Percentiles rank a stretch among this genome's conserved stretches.
Conservation (phyloP, 2,888 invertebrate genomes). For the Drosophila prolongata region DNA sequence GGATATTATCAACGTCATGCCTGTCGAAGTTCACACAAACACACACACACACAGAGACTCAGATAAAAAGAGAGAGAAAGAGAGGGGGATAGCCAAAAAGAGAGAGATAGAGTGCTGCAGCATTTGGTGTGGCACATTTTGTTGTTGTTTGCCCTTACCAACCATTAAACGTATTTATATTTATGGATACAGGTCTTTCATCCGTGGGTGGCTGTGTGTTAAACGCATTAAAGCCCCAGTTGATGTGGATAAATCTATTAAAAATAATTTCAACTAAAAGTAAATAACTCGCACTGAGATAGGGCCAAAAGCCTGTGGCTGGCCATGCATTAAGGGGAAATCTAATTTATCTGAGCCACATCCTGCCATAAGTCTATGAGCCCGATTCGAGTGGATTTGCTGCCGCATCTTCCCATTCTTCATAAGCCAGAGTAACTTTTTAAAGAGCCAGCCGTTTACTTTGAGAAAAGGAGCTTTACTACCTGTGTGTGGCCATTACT, state of each 20-base stretch:
- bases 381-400: conserved; percentile 7
- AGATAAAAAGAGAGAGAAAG: conserved; percentile 11
- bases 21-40: conserved; percentile 48
- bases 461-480: conserved; percentile 5
- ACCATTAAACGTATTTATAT: conserved; percentile 67
- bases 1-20: conserved; percentile 83
- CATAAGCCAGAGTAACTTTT: conserved; percentile 28
- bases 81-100: conserved; percentile 15
- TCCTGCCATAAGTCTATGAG: conserved; percentile 27
- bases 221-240: conserved; percentile 60
- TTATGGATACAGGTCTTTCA: conserved; percentile 46
- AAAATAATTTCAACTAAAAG: conserved; percentile 67
- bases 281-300: conserved; percentile 37
- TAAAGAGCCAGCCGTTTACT: conserved; percentile 4
- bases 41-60: conserved; percentile 16
- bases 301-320: conserved; percentile 51
- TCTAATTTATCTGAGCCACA: conserved; percentile 60
- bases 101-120: conserved; percentile 11
- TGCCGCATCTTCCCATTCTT: not conserved
- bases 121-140: conserved; percentile 56
- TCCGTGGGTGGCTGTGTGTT: conserved; percentile 26
- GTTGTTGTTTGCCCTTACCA: conserved; percentile 47
- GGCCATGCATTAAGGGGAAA: conserved; percentile 63
- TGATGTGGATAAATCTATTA: conserved; percentile 66
- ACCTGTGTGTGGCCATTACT: conserved; percentile 25